phyloP scores from a whole-genome alignment of 2,113 vertebrate genomes.

The Pseudopodoces humilis region DNA sequence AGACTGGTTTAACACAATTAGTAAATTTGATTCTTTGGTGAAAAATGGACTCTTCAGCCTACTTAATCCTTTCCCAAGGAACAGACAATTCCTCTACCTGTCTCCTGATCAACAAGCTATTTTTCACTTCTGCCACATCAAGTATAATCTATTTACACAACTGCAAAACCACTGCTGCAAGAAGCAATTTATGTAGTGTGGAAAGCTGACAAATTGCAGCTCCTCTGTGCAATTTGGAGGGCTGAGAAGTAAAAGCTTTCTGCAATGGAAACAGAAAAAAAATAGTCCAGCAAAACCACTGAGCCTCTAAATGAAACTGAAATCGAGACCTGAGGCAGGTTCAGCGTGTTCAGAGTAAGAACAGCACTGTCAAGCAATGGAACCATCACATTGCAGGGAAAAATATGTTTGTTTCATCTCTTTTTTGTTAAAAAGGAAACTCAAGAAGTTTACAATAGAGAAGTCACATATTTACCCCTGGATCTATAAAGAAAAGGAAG shows the following conservation, averaged over 20 bases:
- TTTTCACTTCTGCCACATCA: background rate
- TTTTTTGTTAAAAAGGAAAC: background rate
- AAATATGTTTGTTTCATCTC: fast-evolving
- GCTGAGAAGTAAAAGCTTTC: background rate
- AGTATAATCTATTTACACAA: background rate
- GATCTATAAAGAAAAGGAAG: background rate
- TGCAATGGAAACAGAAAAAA: background rate
- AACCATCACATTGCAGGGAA: background rate
- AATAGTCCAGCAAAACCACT: background rate
- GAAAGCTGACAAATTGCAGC: background rate
- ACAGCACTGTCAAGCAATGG: background rate
- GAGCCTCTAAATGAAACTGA: background rate
- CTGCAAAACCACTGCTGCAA: background rate
- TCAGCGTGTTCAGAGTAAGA: background rate
- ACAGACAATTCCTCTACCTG: background rate
- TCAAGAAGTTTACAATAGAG: background rate
- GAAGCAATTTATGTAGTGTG: background rate
- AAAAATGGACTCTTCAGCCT: background rate
- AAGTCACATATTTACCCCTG: background rate
- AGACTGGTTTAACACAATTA: background rate
- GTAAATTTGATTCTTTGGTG: background rate
- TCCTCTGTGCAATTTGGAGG: background rate
- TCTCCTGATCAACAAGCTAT: background rate
- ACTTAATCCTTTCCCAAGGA: background rate
- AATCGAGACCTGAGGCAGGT: background rate